Base-by-base conservation (phyloP, 1,140 invertebrate genomes). In the Adoxophyes honmai region DNA sequence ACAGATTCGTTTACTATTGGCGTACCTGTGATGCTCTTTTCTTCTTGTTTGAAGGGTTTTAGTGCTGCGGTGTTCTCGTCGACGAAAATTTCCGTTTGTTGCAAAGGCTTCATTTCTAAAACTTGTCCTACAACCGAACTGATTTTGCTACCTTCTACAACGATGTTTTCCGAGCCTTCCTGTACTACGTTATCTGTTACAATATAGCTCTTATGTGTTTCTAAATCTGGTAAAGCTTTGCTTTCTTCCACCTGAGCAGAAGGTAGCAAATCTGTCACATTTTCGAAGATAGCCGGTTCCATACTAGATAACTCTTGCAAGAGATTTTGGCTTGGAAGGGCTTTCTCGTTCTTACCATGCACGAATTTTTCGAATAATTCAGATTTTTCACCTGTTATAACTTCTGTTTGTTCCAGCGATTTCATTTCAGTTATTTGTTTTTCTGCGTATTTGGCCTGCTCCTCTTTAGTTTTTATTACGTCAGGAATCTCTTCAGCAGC, bases 81-180 rank as follows among this genome's bases (percentile, higher is more conserved):
- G 34, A 59, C 28, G 42, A 84, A 52, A 11, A 77, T 44, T 69
- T 80, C 75, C 38, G 66, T 80, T 69, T 78, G 73, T 60, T 81
- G 57, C 59, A 84, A 11, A 0, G 79, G 64, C 57, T 68, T 79
- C 9, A 73, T 53, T 59, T 70, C 66, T 48, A 72, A 44, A 53
- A 86, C 11, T n/a, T 70, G 57, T 70, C 74, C 57, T 39, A 60
- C 69, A 14, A 69, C 52, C 39, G 70, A 60, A 54, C 62, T 62
- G 9, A 57, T 36, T 51, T 60, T 39, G 15, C 57, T 61, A 44
- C 60, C 35, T 58, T 65, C 62, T 51, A 37, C 44, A 35, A 21
- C 28, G 18, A 81, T 60, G 42, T 62, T 39, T 35, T 65, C 36
- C 54, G 66, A 55, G 18, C 57, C 21, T 58, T 86, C 80, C 14